phyloP scores from a whole-genome alignment of 2,113 vertebrate species.

The Labeo catla region DNA sequence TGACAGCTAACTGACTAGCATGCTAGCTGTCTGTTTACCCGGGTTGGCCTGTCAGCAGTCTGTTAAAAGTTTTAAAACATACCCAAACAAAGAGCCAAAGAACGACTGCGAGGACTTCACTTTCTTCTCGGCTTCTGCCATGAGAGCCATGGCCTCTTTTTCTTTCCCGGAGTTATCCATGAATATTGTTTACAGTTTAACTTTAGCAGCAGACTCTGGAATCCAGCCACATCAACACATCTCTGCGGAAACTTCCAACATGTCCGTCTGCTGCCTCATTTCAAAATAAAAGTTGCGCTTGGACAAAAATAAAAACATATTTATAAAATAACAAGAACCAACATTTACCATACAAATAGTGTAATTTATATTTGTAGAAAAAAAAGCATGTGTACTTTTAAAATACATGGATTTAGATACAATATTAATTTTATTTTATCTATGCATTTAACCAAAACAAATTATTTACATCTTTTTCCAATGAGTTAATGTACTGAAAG shows the following conservation, averaged over 20 bases:
- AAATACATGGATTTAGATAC: too few species aligned
- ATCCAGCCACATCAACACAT: conserved; percentile 56
- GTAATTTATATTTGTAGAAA: too few species aligned
- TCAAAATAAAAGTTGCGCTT: conserved; percentile 42
- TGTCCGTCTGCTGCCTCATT: background rate
- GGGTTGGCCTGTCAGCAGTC: background rate
- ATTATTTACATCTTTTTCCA: too few species aligned
- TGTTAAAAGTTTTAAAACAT: conserved; percentile 23
- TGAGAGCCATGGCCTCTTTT: conserved; percentile 85
- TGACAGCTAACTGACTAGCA: conserved; percentile 34
- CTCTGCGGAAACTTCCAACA: conserved; percentile 14
- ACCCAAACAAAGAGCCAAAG: conserved; percentile 90
- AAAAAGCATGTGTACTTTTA: too few species aligned
- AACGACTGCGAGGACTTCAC: conserved; percentile 88
- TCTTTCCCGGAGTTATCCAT: conserved; percentile 92
- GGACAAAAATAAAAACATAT: background rate
- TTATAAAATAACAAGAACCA: too few species aligned
- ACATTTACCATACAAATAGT: too few species aligned
- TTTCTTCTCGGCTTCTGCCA: conserved; percentile 91
- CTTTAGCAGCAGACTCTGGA: background rate
- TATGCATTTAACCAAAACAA: too few species aligned
- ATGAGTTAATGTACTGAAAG: background rate
- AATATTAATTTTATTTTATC: too few species aligned
- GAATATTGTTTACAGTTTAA: conserved; percentile 41
- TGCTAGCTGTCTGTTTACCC: conserved; percentile 13